A percentile compares a stretch with the other conserved stretches of the same genome.
Conservation (phyloP, 2,797 vertebrate genomes). For the Hydrocynus forskahlii region DNA sequence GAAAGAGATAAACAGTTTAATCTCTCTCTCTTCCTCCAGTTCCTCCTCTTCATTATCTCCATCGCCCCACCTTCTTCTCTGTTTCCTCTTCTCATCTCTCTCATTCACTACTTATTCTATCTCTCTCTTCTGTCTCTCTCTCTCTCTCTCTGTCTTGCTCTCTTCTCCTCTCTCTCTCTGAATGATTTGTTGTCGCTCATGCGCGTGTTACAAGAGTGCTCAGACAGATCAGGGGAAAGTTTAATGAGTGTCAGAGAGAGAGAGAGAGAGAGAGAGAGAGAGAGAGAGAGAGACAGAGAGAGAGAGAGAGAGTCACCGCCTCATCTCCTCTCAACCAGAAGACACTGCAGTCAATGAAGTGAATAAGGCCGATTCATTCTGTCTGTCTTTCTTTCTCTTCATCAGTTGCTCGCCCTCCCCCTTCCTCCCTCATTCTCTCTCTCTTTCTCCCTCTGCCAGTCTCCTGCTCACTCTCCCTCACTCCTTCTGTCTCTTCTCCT, state of each 20-base stretch:
- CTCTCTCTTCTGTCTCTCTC: background rate
- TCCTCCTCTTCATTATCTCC: background rate
- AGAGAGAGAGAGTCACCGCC: slow-evolving; percentile 14
- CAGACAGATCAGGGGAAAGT: slow-evolving; percentile 30
- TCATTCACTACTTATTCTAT: background rate
- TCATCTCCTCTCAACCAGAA: slow-evolving; percentile 62
- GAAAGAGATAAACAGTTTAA: slow-evolving; percentile 31
- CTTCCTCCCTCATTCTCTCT: slow-evolving; percentile 7
- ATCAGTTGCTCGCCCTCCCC: slow-evolving; percentile 16
- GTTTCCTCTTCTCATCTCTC: background rate
- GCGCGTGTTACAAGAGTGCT: slow-evolving; percentile 27
- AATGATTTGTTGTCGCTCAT: background rate
- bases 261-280: no score
- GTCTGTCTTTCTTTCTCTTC: slow-evolving; percentile 32
- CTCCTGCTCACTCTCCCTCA: slow-evolving; percentile 18
- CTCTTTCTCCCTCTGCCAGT: slow-evolving; percentile 20
- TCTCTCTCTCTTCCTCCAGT: background rate
- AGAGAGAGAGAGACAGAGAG: no score
- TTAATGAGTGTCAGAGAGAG: slow-evolving; percentile 51
- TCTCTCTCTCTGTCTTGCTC: background rate
- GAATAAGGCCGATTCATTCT: slow-evolving; percentile 68
- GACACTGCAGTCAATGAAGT: slow-evolving; percentile 66
- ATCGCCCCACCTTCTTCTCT: background rate
- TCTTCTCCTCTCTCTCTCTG: background rate
- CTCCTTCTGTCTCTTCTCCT: slow-evolving; percentile 19